phyloP scores from a whole-genome alignment of 1,140 invertebrate species.

The Drosophila quadrilineata region DNA sequence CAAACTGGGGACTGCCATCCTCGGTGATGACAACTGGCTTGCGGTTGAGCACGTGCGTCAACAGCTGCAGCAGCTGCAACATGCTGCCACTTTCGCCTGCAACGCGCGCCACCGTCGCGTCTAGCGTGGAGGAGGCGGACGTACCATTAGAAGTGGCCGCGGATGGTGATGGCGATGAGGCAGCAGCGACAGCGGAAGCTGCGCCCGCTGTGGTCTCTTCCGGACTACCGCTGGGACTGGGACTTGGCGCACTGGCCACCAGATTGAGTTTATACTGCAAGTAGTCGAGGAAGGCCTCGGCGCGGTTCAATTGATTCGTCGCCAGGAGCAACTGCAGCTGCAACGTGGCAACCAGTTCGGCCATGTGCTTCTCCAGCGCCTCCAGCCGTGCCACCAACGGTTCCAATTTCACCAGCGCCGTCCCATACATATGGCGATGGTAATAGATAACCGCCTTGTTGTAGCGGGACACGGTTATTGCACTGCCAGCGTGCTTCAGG shows the following conservation, averaged over 20 bases:
- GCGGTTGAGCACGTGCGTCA: slow-evolving; percentile 82
- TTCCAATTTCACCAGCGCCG: slow-evolving; percentile 88
- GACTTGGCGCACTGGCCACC: slow-evolving; percentile 67
- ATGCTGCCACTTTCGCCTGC: slow-evolving; percentile 71
- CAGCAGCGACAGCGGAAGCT: neutral
- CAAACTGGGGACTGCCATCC: slow-evolving; percentile 75
- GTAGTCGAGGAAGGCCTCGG: slow-evolving; percentile 67
- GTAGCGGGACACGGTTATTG: slow-evolving; percentile 84
- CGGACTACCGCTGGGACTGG: slow-evolving; percentile 50
- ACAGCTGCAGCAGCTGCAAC: slow-evolving; percentile 82
- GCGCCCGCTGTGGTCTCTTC: slow-evolving; percentile 31
- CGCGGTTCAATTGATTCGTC: slow-evolving; percentile 73
- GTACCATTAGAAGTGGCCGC: neutral
- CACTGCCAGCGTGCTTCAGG: slow-evolving; percentile 53
- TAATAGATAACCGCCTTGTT: slow-evolving; percentile 93
- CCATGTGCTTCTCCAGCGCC: slow-evolving; percentile 86
- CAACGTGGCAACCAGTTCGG: slow-evolving; percentile 82
- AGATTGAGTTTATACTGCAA: slow-evolving; percentile 65
- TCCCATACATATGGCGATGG: slow-evolving; percentile 89
- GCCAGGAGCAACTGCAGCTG: slow-evolving; percentile 76
- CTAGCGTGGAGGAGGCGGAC: slow-evolving; percentile 1
- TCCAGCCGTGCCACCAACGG: slow-evolving; percentile 89
- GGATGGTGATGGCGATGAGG: neutral
- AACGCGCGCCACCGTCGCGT: slow-evolving; percentile 7
- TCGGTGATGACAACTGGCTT: slow-evolving; percentile 82